Conservation (phyloP, 1,140 invertebrate genomes). For the Doryteuthis pealeii region DNA sequence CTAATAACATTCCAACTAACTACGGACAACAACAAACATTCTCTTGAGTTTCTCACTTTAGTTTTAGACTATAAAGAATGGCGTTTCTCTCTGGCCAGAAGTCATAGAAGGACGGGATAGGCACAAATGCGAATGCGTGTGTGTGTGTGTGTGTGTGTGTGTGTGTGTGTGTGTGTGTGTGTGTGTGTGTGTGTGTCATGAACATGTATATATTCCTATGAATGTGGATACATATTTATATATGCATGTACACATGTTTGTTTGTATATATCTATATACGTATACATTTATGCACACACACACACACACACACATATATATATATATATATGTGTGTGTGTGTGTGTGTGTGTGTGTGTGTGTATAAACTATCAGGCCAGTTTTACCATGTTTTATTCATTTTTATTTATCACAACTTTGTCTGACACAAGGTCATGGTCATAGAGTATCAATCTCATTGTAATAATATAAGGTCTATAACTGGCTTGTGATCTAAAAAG, state of each 20-base stretch:
- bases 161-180: too few species aligned
- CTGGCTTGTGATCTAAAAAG: background rate
- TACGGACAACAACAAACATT: too few species aligned
- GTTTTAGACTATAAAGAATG: too few species aligned
- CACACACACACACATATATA: background rate
- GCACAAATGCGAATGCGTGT: too few species aligned
- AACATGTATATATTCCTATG: background rate
- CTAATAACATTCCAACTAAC: too few species aligned
- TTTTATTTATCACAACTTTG: background rate
- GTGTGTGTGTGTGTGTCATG: too few species aligned
- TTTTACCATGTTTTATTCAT: background rate
- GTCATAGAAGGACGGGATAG: too few species aligned
- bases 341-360: background rate
- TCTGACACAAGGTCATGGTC: background rate
- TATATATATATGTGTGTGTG: background rate
- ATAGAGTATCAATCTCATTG: background rate
- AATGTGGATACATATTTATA: background rate
- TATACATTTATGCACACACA: background rate
- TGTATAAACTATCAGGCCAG: background rate
- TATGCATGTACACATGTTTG: background rate
- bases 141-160: too few species aligned
- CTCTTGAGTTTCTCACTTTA: too few species aligned
- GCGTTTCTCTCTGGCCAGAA: too few species aligned
- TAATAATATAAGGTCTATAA: background rate
- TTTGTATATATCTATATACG: background rate